phyloP scores from a whole-genome alignment of 2,113 vertebrate genomes.

The Bujurquina vittata region DNA sequence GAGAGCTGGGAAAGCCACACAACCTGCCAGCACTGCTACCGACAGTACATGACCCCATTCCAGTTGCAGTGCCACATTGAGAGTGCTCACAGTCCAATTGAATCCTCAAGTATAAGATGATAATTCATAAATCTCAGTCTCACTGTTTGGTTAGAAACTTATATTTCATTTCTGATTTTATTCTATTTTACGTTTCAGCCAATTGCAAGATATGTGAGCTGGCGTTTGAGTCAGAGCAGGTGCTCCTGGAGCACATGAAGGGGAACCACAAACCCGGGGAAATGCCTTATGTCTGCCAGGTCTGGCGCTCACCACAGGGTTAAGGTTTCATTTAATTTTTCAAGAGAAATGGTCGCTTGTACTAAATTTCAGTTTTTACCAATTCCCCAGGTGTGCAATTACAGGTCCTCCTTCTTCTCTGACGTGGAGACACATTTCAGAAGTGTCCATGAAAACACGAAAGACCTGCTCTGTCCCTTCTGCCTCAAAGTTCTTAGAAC shows the following conservation, averaged over 20 bases:
- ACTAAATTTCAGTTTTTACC: slow-evolving; percentile 20
- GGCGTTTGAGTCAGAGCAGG: slow-evolving; percentile 96
- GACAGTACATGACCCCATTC: slow-evolving; percentile 95
- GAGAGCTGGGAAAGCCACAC: slow-evolving; percentile 99
- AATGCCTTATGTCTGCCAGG: slow-evolving; percentile 99
- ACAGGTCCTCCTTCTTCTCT: slow-evolving; percentile 93
- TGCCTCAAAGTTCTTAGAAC: slow-evolving; percentile 96
- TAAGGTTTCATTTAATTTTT: neutral
- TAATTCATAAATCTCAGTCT: neutral
- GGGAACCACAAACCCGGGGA: slow-evolving; percentile 98
- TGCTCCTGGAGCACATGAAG: slow-evolving; percentile 98
- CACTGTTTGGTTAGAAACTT: neutral
- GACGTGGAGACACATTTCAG: slow-evolving; percentile 97
- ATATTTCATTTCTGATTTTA: neutral
- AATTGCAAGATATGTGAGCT: slow-evolving; percentile 99
- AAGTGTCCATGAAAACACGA: slow-evolving; percentile 93
- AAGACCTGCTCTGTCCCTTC: slow-evolving; percentile 95
- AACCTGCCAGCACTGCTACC: slow-evolving; percentile 97
- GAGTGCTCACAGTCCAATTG: slow-evolving; percentile 92
- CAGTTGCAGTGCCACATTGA: slow-evolving; percentile 99
- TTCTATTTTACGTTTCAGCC: slow-evolving; percentile 74
- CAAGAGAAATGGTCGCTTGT: neutral
- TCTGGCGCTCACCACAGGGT: slow-evolving; percentile 53
- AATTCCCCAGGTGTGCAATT: slow-evolving; percentile 90
- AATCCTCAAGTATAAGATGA: slow-evolving; percentile 88